Percentiles rank a stretch among this genome's conserved stretches.
Evolutionary conservation across 2,113 vertebrate species (phyloP).

Genomic region (Pseudolaguvia tuberculata): DNA sequence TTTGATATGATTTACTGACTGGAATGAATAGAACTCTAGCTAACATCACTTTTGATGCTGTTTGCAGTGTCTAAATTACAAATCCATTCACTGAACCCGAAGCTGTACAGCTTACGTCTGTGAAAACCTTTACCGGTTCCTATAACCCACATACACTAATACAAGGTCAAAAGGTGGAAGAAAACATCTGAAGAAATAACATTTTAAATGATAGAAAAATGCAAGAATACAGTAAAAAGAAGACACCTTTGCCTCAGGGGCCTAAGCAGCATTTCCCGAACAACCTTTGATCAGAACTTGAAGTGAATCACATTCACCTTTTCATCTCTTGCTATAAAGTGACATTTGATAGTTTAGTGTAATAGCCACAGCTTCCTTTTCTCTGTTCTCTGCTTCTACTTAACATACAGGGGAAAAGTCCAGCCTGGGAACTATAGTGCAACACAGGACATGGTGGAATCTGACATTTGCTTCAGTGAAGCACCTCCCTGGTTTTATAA

Average conservation of each 20-base stretch:
- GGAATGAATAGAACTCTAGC: not conserved
- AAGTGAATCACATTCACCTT: slow-evolving; percentile 10
- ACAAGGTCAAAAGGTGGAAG: not conserved
- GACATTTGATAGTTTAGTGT: slow-evolving; percentile 22
- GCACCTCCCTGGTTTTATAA: slow-evolving; percentile 39
- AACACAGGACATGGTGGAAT: slow-evolving; percentile 17
- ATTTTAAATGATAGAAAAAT: not conserved
- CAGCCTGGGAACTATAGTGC: slow-evolving; percentile 5
- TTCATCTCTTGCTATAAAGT: slow-evolving; percentile 13
- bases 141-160: slow-evolving; percentile 7
- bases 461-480: slow-evolving; percentile 24
- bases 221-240: slow-evolving; percentile 4
- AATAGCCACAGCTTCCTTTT: slow-evolving; percentile 7
- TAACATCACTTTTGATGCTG: no score
- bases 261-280: slow-evolving; percentile 10
- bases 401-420: not conserved
- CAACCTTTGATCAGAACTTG: slow-evolving; percentile 6
- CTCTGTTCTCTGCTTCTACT: slow-evolving; percentile 8
- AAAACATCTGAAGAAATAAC: slow-evolving; percentile 5
- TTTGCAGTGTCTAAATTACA: no score
- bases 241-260: slow-evolving; percentile 8
- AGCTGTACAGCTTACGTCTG: slow-evolving; percentile 10
- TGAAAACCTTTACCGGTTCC: not conserved
- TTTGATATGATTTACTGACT: not conserved
- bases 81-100: not conserved